A percentile compares a stretch with the other conserved stretches of the same genome.
phyloP scores from a whole-genome alignment of 2,113 vertebrate genomes.

The Emydura subglobosa region DNA sequence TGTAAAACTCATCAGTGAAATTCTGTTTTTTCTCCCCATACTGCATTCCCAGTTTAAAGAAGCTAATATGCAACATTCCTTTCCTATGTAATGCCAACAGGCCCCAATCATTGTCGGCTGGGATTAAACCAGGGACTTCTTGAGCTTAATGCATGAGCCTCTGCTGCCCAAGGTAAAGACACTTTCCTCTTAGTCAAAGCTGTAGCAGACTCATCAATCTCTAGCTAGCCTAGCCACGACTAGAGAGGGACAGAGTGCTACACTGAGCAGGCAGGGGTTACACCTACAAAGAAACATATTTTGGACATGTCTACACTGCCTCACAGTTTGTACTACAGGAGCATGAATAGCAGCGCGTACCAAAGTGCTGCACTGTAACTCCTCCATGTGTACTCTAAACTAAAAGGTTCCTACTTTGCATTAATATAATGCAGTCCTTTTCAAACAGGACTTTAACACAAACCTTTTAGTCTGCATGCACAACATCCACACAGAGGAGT shows the following conservation, averaged over 20 bases:
- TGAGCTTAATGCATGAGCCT: neutral
- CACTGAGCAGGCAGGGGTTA: neutral
- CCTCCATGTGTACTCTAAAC: neutral
- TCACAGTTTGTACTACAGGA: neutral
- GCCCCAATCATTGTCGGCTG: neutral
- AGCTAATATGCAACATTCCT: neutral
- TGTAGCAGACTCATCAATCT: neutral
- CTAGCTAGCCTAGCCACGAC: neutral
- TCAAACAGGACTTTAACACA: too few relatives aligned
- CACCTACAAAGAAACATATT: neutral
- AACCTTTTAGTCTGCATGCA: neutral
- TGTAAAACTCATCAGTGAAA: neutral
- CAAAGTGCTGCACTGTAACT: neutral
- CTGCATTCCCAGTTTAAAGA: rapidly evolving
- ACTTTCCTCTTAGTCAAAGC: neutral
- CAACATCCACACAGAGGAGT: neutral
- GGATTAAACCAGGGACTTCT: neutral
- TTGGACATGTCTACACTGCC: neutral
- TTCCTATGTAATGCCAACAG: neutral
- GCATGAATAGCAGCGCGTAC: neutral
- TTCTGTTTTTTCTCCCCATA: neutral
- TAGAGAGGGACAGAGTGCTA: neutral
- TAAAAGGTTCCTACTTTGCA: neutral
- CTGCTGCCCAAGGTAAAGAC: neutral
- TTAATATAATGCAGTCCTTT: too few relatives aligned